Percentiles rank a stretch among this genome's conserved stretches.
Conservation (phyloP, 2,113 vertebrate genomes). For the Anguilla japonica region DNA sequence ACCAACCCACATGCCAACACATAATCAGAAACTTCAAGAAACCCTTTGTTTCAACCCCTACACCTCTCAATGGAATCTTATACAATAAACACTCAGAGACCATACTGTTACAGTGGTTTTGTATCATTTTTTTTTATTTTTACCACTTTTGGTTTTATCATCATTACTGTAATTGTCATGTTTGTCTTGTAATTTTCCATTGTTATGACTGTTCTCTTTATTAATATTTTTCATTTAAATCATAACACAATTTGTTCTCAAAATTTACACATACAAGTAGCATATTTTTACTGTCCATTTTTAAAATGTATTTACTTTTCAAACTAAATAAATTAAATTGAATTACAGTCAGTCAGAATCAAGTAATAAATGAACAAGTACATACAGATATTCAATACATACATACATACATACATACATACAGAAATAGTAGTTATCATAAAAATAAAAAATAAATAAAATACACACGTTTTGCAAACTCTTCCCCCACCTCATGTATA, state of each 20-base stretch:
- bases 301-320: conserved; percentile 65
- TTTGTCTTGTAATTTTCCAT: conserved; percentile 58
- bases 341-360: conserved; percentile 64
- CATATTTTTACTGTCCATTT: conserved; percentile 67
- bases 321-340: conserved; percentile 67
- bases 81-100: conserved; percentile 26
- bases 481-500: conserved; percentile 62
- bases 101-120: conserved; percentile 27
- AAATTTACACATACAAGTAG: conserved; percentile 50
- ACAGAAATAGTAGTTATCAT: conserved; percentile 74
- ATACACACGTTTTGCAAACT: conserved; percentile 80
- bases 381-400: conserved; percentile 69
- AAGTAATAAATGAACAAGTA: conserved; percentile 70
- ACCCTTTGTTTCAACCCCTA: background rate
- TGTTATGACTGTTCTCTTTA: conserved; percentile 43
- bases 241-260: conserved; percentile 55
- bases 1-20: background rate
- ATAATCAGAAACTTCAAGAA: background rate
- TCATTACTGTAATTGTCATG: conserved; percentile 65
- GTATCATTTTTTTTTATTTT: conserved; percentile 71
- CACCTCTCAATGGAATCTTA: background rate
- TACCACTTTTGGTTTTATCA: background rate
- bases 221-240: conserved; percentile 67
- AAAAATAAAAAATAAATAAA: conserved; percentile 79
- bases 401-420: conserved; percentile 60